phyloP scores from a whole-genome alignment of 2,113 vertebrate species.

The Scomber colias region DNA sequence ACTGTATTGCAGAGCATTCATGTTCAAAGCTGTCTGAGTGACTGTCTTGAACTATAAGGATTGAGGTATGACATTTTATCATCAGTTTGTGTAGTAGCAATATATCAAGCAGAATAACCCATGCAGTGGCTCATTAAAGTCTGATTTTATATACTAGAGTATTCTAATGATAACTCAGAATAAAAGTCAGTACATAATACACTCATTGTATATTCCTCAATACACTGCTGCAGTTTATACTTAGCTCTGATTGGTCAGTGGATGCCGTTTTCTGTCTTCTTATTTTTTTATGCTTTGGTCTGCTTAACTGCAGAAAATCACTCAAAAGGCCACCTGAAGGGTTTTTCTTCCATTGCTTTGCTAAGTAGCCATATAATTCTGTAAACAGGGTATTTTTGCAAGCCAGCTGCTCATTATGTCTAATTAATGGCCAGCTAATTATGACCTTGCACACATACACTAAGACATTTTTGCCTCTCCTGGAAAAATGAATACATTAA shows the following conservation, averaged over 20 bases:
- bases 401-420: background rate
- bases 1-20: background rate
- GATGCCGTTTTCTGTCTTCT: background rate
- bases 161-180: background rate
- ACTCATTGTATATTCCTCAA: background rate
- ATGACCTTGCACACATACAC: background rate
- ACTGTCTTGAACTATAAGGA: slow-evolving; percentile 6
- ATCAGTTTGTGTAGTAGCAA: slow-evolving; percentile 26
- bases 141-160: slow-evolving; percentile 11
- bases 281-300: no score
- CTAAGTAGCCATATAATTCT: background rate
- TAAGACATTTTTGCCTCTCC: background rate
- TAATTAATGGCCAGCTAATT: no score
- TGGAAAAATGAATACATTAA: background rate
- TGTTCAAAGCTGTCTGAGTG: background rate
- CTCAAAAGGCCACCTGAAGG: background rate
- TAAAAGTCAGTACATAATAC: background rate
- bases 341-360: background rate
- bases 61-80: slow-evolving; percentile 14
- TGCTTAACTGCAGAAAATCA: background rate
- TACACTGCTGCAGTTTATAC: background rate
- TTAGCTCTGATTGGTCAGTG: background rate
- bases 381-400: slow-evolving; percentile 4
- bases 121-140: slow-evolving; percentile 18
- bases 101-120: slow-evolving; percentile 29